Percentiles rank a stretch among this genome's conserved stretches.
phyloP scores from a whole-genome alignment of 2,888 invertebrate species.

The Spilarctia lutea region DNA sequence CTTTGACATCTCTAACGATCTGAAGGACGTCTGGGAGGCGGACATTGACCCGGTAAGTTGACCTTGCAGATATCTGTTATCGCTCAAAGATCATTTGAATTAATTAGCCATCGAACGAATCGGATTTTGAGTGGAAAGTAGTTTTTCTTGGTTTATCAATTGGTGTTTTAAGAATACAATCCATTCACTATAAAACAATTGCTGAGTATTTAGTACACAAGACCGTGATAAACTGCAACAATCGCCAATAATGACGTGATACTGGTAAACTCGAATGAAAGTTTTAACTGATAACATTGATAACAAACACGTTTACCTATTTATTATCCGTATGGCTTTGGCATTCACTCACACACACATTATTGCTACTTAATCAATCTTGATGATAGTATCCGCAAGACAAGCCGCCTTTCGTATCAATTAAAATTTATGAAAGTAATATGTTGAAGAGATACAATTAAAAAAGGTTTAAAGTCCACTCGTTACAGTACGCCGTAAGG shows the following conservation, averaged over 20 bases:
- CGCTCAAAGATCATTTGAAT: slow-evolving; percentile 54
- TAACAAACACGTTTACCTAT: slow-evolving; percentile 29
- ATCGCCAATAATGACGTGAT: slow-evolving; percentile 26
- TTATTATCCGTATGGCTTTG: slow-evolving; percentile 14
- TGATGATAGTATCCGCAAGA: neutral
- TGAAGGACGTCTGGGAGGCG: slow-evolving; percentile 93
- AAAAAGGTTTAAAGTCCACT: neutral
- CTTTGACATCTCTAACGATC: slow-evolving; percentile 91
- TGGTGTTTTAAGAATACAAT: slow-evolving; percentile 18
- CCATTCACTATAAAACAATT: slow-evolving; percentile 42
- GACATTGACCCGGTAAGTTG: slow-evolving; percentile 94
- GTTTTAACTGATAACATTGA: slow-evolving; percentile 36
- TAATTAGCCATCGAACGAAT: slow-evolving; percentile 36
- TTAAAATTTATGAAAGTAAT: neutral
- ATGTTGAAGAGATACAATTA: neutral
- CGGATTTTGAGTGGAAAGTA: neutral
- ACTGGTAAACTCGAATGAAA: slow-evolving; percentile 40
- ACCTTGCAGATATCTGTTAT: slow-evolving; percentile 76
- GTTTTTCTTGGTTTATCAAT: slow-evolving; percentile 9
- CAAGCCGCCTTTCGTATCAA: neutral
- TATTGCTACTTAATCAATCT: neutral
- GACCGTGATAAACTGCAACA: slow-evolving; percentile 31
- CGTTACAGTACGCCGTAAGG: neutral
- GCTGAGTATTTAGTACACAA: slow-evolving; percentile 31
- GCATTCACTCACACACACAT: slow-evolving; percentile 8